These are phyloP conservation scores for Umimayanthus kanabou DNA, from an alignment of 92 coral and sea anemone genomes.

Conservation along the genomic window DNA sequence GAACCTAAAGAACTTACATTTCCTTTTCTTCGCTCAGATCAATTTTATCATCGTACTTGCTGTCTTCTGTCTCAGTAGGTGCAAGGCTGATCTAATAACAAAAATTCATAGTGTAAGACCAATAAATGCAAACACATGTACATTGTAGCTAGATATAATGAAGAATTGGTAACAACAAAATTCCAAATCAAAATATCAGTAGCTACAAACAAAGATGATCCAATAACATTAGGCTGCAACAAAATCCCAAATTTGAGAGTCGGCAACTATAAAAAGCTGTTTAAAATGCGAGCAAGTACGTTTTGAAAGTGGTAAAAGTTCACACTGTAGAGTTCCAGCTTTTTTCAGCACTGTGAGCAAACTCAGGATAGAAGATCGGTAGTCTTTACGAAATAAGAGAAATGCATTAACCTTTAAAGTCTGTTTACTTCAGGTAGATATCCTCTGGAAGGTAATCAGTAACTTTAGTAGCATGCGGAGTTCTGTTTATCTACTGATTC, in stretches of 20 bases:
- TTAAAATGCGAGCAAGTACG: too few species aligned
- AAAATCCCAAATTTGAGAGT: neutral
- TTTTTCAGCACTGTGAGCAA: too few species aligned
- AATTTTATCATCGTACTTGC: conserved; percentile 81
- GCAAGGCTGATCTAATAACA: conserved; percentile 80
- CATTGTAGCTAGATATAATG: neutral
- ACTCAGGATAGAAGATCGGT: too few species aligned
- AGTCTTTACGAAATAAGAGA: neutral
- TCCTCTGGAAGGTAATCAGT: too few species aligned
- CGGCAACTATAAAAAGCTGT: neutral
- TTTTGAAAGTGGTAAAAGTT: too few species aligned
- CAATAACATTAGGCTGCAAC: neutral
- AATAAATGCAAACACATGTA: neutral
- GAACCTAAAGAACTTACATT: conserved; percentile 69
- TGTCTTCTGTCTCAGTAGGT: conserved; percentile 79
- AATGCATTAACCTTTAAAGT: neutral
- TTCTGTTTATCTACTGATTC: too few species aligned
- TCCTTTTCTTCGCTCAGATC: conserved; percentile 80
- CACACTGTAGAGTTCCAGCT: too few species aligned
- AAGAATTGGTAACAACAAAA: neutral
- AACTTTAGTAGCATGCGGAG: too few species aligned
- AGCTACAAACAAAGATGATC: neutral
- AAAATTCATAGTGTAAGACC: neutral
- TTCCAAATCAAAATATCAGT: too few species aligned
- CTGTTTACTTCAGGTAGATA: too few species aligned